A percentile compares a stretch with the other conserved stretches of the same genome.
phyloP scores from a whole-genome alignment of 2,888 invertebrate species.

The Calliopum simillimum region DNA sequence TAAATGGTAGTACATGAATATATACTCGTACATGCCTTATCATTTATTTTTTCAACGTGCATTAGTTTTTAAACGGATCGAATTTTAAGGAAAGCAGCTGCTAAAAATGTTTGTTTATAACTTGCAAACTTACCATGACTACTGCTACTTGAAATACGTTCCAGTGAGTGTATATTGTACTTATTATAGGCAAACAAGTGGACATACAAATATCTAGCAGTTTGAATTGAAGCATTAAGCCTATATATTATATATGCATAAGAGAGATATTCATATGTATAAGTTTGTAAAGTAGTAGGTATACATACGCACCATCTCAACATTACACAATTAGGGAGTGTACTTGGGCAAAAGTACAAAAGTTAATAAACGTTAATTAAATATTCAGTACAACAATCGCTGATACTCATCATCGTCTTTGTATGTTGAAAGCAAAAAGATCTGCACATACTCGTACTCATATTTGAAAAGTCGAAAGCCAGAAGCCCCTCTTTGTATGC shows the following conservation, averaged over 20 bases:
- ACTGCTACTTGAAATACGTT: too few relatives aligned
- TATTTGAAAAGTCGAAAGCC: neutral
- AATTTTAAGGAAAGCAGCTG: slow-evolving; percentile 19
- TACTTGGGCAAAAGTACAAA: slow-evolving; percentile 11
- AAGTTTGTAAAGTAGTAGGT: neutral
- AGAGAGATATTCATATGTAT: neutral
- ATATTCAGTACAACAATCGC: slow-evolving; percentile 24
- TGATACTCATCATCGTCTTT: slow-evolving; percentile 5
- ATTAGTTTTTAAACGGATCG: slow-evolving; percentile 12
- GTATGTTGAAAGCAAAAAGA: slow-evolving; percentile 19
- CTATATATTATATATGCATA: neutral
- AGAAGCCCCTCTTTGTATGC: neutral
- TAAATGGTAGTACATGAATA: too few relatives aligned
- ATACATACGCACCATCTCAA: too few relatives aligned
- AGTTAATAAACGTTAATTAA: slow-evolving; percentile 29
- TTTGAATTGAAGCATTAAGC: neutral
- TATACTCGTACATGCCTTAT: too few relatives aligned
- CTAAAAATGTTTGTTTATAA: neutral
- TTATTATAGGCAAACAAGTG: too few relatives aligned
- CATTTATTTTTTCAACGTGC: neutral
- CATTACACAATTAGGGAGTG: slow-evolving; percentile 14
- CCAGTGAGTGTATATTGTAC: too few relatives aligned
- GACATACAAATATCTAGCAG: neutral
- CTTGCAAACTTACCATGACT: too few relatives aligned
- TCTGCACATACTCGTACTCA: neutral